A percentile compares a stretch with the other conserved stretches of the same genome.
Evolutionary conservation across 2,113 vertebrate species (phyloP).

Genomic region (Myotis yumanensis): DNA sequence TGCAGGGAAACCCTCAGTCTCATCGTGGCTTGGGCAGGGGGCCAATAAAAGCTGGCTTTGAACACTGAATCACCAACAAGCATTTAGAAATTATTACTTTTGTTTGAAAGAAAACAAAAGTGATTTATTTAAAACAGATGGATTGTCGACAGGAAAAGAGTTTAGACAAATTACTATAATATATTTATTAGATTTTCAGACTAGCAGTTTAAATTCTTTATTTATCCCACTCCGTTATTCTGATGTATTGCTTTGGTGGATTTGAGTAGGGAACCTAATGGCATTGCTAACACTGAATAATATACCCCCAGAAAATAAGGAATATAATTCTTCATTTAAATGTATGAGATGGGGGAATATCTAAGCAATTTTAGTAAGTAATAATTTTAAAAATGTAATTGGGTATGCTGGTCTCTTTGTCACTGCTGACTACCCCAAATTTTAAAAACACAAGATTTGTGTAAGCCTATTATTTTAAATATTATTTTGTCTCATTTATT

Average conservation of each 20-base stretch:
- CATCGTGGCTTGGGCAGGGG: constrained; percentile 9
- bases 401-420: not conserved
- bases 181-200: constrained; percentile 2
- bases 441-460: constrained; percentile 21
- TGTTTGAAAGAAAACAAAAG: constrained; percentile 23
- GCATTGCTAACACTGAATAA: constrained; percentile 26
- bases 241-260: not conserved
- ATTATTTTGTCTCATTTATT: constrained; percentile 32
- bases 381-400: not conserved
- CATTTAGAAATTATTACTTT: not conserved
- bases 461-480: constrained; percentile 29
- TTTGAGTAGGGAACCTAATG: not conserved
- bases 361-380: constrained; percentile 43
- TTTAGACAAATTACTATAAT: not conserved
- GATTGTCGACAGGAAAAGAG: not conserved
- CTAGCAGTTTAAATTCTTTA: not conserved
- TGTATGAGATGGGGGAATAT: not conserved
- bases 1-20: constrained; percentile 12
- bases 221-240: not conserved
- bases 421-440: not conserved
- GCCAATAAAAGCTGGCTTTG: not conserved
- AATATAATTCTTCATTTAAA: constrained; percentile 11
- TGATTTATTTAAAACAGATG: not conserved
- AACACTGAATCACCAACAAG: constrained; percentile 26
- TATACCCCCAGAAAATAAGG: not conserved